A percentile compares a stretch with the other conserved stretches of the same genome.
These are phyloP conservation scores for Caretta caretta DNA, from an alignment of 2,113 vertebrate genomes.

Conservation along the genomic window DNA sequence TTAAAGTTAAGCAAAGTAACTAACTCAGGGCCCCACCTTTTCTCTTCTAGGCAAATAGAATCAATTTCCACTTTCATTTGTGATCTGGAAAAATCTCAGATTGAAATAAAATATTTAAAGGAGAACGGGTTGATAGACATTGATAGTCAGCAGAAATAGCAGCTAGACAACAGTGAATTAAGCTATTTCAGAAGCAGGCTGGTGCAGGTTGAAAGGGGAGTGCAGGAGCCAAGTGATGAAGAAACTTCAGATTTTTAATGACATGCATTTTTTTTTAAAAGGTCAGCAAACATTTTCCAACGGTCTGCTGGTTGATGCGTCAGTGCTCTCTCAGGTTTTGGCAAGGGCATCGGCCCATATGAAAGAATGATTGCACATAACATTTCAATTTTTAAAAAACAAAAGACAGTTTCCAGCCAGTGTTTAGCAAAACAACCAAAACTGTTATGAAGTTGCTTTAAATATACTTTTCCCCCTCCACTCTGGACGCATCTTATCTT, in stretches of 20 bases:
- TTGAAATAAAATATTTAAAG: neutral
- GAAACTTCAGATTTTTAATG: neutral
- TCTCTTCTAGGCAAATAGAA: neutral
- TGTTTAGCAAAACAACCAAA: neutral
- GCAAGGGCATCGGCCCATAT: neutral
- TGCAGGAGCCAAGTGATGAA: neutral
- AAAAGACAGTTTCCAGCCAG: neutral
- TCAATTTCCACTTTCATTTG: neutral
- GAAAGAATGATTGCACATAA: neutral
- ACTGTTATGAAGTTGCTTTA: neutral
- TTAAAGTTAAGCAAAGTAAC: neutral
- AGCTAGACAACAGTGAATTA: neutral
- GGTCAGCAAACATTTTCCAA: fast-evolving
- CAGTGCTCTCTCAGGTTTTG: neutral
- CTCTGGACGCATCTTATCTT: neutral
- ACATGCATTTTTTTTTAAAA: neutral
- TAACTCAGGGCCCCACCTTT: neutral
- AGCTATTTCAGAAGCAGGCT: neutral
- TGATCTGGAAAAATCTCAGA: neutral
- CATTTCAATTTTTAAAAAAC: neutral
- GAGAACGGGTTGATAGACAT: neutral
- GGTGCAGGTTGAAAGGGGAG: neutral
- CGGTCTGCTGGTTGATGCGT: neutral
- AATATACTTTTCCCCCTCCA: neutral
- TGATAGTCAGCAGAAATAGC: neutral